phyloP scores from a whole-genome alignment of 1,140 invertebrate species.

The Drosophila gunungcola region DNA sequence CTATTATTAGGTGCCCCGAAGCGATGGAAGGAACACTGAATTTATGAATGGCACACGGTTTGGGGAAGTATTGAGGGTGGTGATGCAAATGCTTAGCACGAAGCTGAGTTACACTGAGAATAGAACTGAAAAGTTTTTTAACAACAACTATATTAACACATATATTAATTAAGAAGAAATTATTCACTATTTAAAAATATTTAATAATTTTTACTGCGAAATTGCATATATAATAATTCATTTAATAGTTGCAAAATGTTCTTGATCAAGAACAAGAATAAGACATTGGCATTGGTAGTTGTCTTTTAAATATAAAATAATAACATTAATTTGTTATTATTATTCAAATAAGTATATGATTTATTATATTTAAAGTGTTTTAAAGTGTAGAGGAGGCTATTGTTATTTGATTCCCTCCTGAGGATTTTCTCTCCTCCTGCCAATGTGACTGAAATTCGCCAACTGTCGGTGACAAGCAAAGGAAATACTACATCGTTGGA shows the following conservation, averaged over 20 bases:
- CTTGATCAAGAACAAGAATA: no score
- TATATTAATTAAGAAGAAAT: no score
- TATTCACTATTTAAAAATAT: no score
- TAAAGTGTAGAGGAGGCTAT: background rate
- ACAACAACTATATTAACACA: no score
- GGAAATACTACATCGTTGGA: slow-evolving; percentile 16
- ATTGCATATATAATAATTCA: no score
- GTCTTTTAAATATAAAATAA: no score
- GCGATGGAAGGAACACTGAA: slow-evolving; percentile 35
- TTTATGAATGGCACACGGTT: slow-evolving; percentile 58
- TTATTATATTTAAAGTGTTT: background rate
- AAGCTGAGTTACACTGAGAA: background rate
- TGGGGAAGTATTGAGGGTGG: slow-evolving; percentile 1
- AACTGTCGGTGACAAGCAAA: slow-evolving; percentile 32
- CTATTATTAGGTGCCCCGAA: slow-evolving; percentile 52
- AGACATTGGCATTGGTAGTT: no score
- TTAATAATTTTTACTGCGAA: no score
- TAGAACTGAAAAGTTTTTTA: no score
- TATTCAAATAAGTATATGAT: no score
- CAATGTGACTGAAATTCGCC: slow-evolving; percentile 60
- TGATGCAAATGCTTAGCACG: slow-evolving; percentile 30
- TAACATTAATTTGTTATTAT: no score
- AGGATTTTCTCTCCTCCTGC: slow-evolving; percentile 32
- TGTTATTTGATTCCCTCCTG: background rate
- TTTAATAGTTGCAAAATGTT: no score